Conservation (phyloP, 1,140 invertebrate species). For the Lordiphosa stackelbergi region DNA sequence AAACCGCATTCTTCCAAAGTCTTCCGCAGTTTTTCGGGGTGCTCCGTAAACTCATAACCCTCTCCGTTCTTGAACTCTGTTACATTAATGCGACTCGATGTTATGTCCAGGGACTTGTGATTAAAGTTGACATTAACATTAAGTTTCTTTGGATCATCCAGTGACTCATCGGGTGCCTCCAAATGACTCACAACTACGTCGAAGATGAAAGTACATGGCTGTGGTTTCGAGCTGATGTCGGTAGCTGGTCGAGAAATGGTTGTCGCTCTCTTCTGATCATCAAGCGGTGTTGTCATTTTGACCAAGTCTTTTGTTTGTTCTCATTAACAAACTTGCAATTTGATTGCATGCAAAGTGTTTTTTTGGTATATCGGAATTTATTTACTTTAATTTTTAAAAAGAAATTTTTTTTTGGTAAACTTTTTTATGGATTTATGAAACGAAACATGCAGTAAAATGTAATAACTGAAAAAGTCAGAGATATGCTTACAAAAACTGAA, state of each 20-base stretch:
- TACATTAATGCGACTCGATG: conserved; percentile 40
- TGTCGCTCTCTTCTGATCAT: background rate
- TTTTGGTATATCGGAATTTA: background rate
- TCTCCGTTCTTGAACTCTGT: conserved; percentile 21
- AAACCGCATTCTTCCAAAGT: conserved; percentile 27
- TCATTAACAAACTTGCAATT: no score
- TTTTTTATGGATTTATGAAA: background rate
- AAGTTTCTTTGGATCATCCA: conserved; percentile 7
- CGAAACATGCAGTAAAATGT: background rate
- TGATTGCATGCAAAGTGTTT: no score
- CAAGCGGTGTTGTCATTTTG: background rate
- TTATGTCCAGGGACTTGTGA: conserved; percentile 7
- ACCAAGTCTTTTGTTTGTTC: no score
- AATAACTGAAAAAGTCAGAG: background rate
- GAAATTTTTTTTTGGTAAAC: background rate
- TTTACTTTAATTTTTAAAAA: background rate
- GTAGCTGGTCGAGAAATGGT: no score
- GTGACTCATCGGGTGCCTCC: background rate
- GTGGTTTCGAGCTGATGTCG: background rate
- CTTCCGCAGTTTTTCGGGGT: conserved; percentile 9
- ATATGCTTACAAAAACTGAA: conserved; percentile 1
- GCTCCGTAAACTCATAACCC: conserved; percentile 8
- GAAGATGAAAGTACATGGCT: conserved; percentile 32
- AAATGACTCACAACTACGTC: conserved; percentile 35
- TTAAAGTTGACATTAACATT: conserved; percentile 26